Conservation (phyloP, 2,797 vertebrate species). For the Nyctibius grandis region DNA sequence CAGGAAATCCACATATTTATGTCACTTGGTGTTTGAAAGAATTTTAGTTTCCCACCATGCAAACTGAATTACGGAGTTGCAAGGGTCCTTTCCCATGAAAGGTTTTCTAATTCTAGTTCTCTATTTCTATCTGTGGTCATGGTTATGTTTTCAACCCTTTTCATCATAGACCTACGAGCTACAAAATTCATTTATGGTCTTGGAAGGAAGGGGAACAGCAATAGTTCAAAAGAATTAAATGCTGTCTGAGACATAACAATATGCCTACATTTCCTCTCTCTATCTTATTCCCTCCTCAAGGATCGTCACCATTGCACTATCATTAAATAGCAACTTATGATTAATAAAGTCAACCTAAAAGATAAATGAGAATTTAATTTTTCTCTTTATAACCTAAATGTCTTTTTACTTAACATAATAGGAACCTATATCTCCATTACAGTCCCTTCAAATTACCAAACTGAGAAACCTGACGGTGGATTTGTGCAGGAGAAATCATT, state of each 20-base stretch:
- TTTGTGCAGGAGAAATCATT: background rate
- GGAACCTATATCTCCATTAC: background rate
- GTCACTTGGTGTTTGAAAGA: background rate
- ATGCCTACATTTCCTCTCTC: background rate
- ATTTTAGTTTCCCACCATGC: background rate
- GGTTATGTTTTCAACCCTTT: background rate
- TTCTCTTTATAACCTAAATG: background rate
- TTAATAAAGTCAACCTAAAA: background rate
- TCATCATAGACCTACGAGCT: background rate
- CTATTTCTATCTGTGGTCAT: background rate
- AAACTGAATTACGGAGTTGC: background rate
- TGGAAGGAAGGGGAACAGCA: background rate
- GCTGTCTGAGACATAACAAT: background rate
- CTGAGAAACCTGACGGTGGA: background rate
- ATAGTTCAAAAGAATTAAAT: background rate
- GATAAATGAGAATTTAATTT: background rate
- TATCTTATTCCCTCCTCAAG: background rate
- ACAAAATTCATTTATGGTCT: background rate
- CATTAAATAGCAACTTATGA: background rate
- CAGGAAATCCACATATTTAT: background rate
- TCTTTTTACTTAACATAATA: background rate
- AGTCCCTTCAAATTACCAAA: background rate
- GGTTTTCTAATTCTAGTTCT: background rate
- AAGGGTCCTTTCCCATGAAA: background rate
- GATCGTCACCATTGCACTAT: background rate